Evolutionary conservation across 1,140 invertebrate genomes (phyloP), one percentile per base, ranked within the genome.

Genomic region (Dreissena polymorpha): DNA sequence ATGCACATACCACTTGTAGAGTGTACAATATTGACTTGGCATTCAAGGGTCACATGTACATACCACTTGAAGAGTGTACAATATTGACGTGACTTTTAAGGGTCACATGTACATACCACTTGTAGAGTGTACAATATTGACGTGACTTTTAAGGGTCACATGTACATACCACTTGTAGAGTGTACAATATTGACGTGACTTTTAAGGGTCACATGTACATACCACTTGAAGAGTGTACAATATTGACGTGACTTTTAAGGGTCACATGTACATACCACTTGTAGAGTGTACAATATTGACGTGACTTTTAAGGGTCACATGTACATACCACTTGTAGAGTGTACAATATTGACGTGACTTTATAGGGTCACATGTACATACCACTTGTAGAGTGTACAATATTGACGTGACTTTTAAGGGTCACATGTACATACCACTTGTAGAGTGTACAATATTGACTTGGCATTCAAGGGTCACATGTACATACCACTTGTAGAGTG

Each of bases 151-250:
- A 39, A 39, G 39, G 39, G 57, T 60, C 49, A 39, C 16, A 53
- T 53, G 14, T 71, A 86, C 90, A 88, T 71, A 91, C 90, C 86
- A 91, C 90, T 84, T 89, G 88, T 63, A 91, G 76, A n/a, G 91
- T 90, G 53, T n/a, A n/a, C n/a, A n/a, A n/a, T n/a, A 39, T 39
- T 2, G 39, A 39, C 39, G 2, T 5, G 39, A 39, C 39, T 5
- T 39, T 39, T 2, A 39, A 39, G 39, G 39, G 57, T 60, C 49
- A 39, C 16, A 53, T 53, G 14, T 71, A 86, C 90, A 88, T 71
- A 91, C 90, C 86, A 91, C 90, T 84, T 89, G 88, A 55, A 91
- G 76, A n/a, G 91, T 90, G 53, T n/a, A n/a, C n/a, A n/a, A n/a
- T n/a, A 39, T 39, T 2, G 39, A 39, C 39, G 2, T 5, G 39